Evolutionary conservation across 1,140 invertebrate species (phyloP).

Genomic region (Drosophila kepulauana): DNA sequence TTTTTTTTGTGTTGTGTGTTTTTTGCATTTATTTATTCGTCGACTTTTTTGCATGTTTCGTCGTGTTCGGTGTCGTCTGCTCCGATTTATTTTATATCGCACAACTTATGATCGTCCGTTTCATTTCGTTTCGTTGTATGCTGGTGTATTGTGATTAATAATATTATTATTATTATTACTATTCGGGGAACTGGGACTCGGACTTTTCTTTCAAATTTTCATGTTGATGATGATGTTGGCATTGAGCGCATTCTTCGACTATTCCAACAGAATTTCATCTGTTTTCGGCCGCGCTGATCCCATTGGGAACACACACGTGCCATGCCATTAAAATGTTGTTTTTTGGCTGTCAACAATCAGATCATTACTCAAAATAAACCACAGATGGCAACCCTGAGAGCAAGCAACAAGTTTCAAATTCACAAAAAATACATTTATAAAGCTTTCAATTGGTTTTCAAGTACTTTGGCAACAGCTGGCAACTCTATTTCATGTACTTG

Average conservation of each 20-base stretch:
- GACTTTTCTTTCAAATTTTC: no score
- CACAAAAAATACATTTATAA: no score
- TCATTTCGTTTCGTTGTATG: background rate
- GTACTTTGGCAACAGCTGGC: no score
- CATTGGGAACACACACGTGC: slow-evolving; percentile 21
- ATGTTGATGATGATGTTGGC: no score
- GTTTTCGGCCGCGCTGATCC: background rate
- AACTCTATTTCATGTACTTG: no score
- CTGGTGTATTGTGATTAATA: background rate
- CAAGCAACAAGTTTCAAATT: no score
- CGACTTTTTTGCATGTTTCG: slow-evolving; percentile 36
- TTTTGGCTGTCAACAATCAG: background rate
- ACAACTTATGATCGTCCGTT: slow-evolving; percentile 20
- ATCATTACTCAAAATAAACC: background rate
- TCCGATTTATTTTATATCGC: slow-evolving; percentile 74
- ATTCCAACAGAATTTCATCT: background rate
- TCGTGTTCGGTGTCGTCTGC: slow-evolving; percentile 17
- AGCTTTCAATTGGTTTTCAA: no score
- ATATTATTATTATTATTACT: slow-evolving; percentile 9
- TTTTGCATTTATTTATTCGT: slow-evolving; percentile 73
- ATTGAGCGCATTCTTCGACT: no score
- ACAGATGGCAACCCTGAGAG: background rate
- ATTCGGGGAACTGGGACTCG: slow-evolving; percentile 16
- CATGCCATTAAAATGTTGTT: background rate
- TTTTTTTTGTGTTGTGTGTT: slow-evolving; percentile 30